Evolutionary conservation across 2,797 vertebrate genomes (phyloP), one percentile per base, ranked within the genome.

Genomic region (Phaenicophaeus curvirostris): DNA sequence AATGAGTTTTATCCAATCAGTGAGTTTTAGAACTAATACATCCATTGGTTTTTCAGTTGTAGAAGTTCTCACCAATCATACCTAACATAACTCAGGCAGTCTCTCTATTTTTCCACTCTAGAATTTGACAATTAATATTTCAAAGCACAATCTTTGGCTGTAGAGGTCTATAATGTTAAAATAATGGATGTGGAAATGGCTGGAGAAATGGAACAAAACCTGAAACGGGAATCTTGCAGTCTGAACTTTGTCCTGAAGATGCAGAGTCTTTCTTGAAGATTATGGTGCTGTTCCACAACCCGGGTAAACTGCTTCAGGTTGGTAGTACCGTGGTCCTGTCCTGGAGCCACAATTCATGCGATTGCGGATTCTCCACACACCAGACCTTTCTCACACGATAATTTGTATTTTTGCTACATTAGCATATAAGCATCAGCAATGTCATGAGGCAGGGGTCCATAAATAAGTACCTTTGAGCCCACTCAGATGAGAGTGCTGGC

Each of bases 11-110:
- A 30, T 55, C 78, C 61, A 53, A 62, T 65, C 75, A 16, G 61
- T 54, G 85, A 86, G 55, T 80, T 78, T 12, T 11, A 33, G 92
- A 94, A 83, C 91, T 94, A 92, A 65, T 37, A 23, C 37, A 53
- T 72, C 28, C 39, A 2, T 15, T 30, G 91, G 20, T 21, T 69
- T 83, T 79, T 59, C 54, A 33, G 30, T 37, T 78, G 53, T 18
- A 46, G 74, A 37, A 77, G n/a, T 82, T 61, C 68, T 82, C 85
- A 53, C 44, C 41, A 3, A 1, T 51, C 4, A 0, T 39, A 31
- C 57, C 50, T 27, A 4, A 42, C 4, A 4, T 19, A 69, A 28
- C 50, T 51, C 37, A 5, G 25, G 16, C 63, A 61, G n/a, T 21
- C 17, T 69, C 24, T 20, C 2, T 41, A 2, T 9, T 44, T 16